Conservation (phyloP, 2,113 vertebrate species). For the Menidia beryllina region DNA sequence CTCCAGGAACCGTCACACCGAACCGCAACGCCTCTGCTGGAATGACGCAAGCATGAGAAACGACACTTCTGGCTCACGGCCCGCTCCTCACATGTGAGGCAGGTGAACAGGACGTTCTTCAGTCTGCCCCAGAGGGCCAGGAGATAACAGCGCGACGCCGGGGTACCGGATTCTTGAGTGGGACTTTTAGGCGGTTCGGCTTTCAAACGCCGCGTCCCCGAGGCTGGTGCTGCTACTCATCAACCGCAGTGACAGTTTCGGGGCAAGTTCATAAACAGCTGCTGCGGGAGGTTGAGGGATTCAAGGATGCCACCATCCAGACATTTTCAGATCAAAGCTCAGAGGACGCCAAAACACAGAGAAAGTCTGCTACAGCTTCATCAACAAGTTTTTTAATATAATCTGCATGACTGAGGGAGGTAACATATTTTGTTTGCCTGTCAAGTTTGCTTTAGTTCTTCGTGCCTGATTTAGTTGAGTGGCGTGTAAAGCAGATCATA, state of each 20-base stretch:
- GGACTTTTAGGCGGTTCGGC: conserved; percentile 23
- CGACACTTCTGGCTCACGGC: background rate
- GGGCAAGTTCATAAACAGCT: conserved; percentile 67
- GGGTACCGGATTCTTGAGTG: conserved; percentile 11
- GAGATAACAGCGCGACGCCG: background rate
- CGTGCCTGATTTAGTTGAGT: conserved; percentile 44
- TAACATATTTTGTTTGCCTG: conserved; percentile 55
- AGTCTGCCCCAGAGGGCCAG: conserved; percentile 2
- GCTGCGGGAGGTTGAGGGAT: conserved; percentile 42
- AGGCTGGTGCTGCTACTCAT: conserved; percentile 46
- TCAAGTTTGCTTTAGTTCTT: conserved; percentile 46
- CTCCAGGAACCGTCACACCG: conserved; percentile 4
- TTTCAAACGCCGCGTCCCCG: conserved; percentile 20
- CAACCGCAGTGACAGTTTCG: conserved; percentile 64
- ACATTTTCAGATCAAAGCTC: conserved; percentile 70
- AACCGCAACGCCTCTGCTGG: background rate
- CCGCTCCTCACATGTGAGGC: conserved; percentile 20
- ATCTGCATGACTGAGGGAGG: conserved; percentile 43
- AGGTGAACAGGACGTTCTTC: conserved; percentile 20
- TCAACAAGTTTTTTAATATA: conserved; percentile 45
- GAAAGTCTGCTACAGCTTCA: conserved; percentile 43
- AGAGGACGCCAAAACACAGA: conserved; percentile 23
- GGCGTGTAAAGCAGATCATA: conserved; percentile 38
- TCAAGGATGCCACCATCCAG: conserved; percentile 53
- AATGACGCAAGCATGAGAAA: conserved; percentile 49